Evolutionary conservation across 2,797 vertebrate species (phyloP).

Genomic region (Aplochiton taeniatus): DNA sequence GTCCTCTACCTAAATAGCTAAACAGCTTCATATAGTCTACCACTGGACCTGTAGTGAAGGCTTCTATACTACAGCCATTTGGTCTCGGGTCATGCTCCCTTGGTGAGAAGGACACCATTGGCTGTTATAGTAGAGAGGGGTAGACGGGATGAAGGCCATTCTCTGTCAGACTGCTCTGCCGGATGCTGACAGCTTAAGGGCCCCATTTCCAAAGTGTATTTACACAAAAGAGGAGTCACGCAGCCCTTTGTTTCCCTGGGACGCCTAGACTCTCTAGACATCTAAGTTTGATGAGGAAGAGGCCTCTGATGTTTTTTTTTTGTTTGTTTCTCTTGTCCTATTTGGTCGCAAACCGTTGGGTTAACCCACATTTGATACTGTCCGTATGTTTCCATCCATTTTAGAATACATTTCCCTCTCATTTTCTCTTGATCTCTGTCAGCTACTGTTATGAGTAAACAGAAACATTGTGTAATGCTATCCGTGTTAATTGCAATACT

Average conservation of each 20-base stretch:
- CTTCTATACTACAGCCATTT: too few species aligned
- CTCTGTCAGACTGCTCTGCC: conserved; percentile 28
- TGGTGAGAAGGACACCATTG: conserved; percentile 7
- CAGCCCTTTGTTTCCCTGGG: conserved; percentile 25
- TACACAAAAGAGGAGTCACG: conserved; percentile 48
- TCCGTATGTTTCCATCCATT: conserved; percentile 42
- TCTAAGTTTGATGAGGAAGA: conserved; percentile 50
- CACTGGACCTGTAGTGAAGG: too few species aligned
- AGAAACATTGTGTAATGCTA: not conserved
- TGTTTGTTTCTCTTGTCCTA: conserved; percentile 56
- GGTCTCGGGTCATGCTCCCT: too few species aligned
- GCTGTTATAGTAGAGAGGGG: not conserved
- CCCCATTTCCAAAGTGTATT: conserved; percentile 5
- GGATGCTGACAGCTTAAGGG: conserved; percentile 3
- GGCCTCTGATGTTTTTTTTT: conserved; percentile 34
- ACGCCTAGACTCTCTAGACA: conserved; percentile 27
- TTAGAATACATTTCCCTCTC: conserved; percentile 40
- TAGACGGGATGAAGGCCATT: conserved; percentile 14
- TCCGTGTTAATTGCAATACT: not conserved
- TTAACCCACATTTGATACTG: conserved; percentile 43
- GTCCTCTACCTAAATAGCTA: too few species aligned
- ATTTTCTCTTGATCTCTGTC: conserved; percentile 44
- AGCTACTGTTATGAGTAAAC: not conserved
- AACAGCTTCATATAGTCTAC: too few species aligned
- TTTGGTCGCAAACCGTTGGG: conserved; percentile 54